These are phyloP conservation scores for Lontra canadensis DNA, from an alignment of 2,113 vertebrate species.

Conservation along the genomic window DNA sequence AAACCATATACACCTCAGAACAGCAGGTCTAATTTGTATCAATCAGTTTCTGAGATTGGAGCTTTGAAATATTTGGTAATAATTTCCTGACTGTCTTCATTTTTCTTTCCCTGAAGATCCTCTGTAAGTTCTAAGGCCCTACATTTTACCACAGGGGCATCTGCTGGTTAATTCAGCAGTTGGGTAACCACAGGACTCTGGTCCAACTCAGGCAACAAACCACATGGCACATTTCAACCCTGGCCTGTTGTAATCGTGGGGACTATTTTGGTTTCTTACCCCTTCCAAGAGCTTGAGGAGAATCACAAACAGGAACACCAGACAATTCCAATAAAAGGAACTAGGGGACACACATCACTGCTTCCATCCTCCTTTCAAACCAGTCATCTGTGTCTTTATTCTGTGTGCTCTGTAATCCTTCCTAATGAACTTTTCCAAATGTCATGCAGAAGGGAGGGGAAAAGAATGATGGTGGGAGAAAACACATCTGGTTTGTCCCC, in stretches of 20 bases:
- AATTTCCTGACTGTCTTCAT: constrained; percentile 59
- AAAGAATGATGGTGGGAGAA: constrained; percentile 45
- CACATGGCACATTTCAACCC: constrained; percentile 62
- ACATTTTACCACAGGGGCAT: constrained; percentile 60
- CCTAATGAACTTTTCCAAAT: constrained; percentile 67
- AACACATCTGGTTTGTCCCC: constrained; percentile 23
- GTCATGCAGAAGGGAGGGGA: constrained; percentile 6
- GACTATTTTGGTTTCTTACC: constrained; percentile 71
- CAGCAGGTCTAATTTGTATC: constrained; percentile 11
- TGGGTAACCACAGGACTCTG: constrained; percentile 68
- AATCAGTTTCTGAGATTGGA: constrained; percentile 31
- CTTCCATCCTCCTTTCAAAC: constrained; percentile 32
- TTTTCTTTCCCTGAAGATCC: constrained; percentile 63
- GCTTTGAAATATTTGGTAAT: constrained; percentile 76
- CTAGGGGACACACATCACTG: constrained; percentile 45
- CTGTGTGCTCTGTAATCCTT: constrained; percentile 35
- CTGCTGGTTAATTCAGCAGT: constrained; percentile 73
- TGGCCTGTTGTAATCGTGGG: constrained; percentile 68
- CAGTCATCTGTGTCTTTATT: constrained; percentile 46
- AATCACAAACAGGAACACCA: constrained; percentile 73
- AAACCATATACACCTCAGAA: constrained; percentile 13
- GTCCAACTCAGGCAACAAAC: constrained; percentile 73
- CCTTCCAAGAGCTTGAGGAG: constrained; percentile 71
- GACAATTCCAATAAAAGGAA: constrained; percentile 71
- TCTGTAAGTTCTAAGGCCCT: constrained; percentile 57